Base-by-base conservation (phyloP, 2,113 vertebrate genomes). In the Lates calcarifer region DNA sequence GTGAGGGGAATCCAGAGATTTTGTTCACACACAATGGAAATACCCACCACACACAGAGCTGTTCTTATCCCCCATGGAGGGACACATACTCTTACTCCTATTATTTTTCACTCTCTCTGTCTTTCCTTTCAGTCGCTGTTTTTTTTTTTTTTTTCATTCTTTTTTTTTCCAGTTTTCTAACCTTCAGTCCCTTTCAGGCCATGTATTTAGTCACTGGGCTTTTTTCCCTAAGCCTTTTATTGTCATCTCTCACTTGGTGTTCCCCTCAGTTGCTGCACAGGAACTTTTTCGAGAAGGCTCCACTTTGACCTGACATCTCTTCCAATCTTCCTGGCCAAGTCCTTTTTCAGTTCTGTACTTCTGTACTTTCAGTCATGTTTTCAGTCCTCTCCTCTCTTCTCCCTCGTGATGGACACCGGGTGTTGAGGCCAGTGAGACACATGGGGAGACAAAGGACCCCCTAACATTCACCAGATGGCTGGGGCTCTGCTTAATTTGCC, bases 381-480 rank as follows among this genome's bases (percentile, higher is more conserved):
- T 65, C 3, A 29, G 31, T 70, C 39, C 24, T 82, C 28, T 81
- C 60, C 51, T 29, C 13, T 76, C 18, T n/a, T 47, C 41, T 74
- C 69, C 57, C 43, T n/a, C 3, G 31, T 83, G 86, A 84, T 77
- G 85, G 85, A 79, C 83, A 67, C 37, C 33, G 29, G 56, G 5
- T 56, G 66, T 49, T 60, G 66, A 68, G 65, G 87, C 74, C 79
- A 49, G 11, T 41, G 56, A 64, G 77, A 74, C 73, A 66, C 70
- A 83, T 57, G 55, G 70, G 37, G 28, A 86, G 75, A 92, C 86
- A 93, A 92, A 89, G 82, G 67, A 77, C 41, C 67, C n/a, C 72
- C 77, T 76, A 82, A 82, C 89, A 83, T 84, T 84, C 53, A 90
- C 84, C 92, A 93, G 92, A 94, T 94, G 92, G 91, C 60, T 49